Evolutionary conservation across 2,888 invertebrate species (phyloP).

Genomic region (Nomada hirtipes): DNA sequence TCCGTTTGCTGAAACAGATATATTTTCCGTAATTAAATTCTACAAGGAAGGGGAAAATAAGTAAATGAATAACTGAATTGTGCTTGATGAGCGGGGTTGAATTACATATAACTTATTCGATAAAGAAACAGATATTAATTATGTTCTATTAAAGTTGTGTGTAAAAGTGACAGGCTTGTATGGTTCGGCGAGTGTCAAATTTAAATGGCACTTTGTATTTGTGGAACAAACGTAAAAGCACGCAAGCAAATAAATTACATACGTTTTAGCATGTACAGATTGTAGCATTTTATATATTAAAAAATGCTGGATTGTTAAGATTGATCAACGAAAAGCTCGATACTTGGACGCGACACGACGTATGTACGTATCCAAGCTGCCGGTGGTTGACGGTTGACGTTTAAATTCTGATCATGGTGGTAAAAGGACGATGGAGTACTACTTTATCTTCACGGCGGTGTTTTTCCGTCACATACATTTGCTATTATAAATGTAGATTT

Average conservation of each 20-base stretch:
- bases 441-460: neutral
- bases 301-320: neutral
- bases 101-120: too few species aligned
- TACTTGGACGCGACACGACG: neutral
- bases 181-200: neutral
- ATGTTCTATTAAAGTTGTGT: neutral
- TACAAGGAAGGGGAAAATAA: neutral
- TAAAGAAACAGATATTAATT: neutral
- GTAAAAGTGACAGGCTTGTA: neutral
- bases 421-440: neutral
- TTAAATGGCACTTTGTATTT: neutral
- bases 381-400: slow-evolving; percentile 21
- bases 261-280: neutral
- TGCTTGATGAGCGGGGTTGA: neutral
- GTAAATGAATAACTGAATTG: neutral
- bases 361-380: neutral
- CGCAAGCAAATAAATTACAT: neutral
- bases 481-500: neutral
- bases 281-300: slow-evolving; percentile 22
- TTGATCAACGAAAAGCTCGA: neutral
- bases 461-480: neutral
- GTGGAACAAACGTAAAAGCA: neutral
- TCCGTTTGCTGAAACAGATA: slow-evolving; percentile 3
- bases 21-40: neutral
- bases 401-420: slow-evolving; percentile 25